A percentile compares a stretch with the other conserved stretches of the same genome.
Conservation (phyloP, 1,140 invertebrate genomes). For the Drosophila santomea region DNA sequence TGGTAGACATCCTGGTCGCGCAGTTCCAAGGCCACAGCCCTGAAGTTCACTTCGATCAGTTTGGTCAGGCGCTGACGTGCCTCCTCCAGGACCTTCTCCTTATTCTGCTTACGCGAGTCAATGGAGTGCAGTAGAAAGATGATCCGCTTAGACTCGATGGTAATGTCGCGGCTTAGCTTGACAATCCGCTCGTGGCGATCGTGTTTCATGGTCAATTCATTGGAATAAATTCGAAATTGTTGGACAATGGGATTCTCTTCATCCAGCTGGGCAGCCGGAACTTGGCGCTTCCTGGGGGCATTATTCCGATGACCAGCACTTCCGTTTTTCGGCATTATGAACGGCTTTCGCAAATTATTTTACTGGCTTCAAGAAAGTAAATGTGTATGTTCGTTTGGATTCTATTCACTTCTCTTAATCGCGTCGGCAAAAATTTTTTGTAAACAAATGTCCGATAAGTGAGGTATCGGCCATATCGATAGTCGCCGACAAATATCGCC, state of each 20-base stretch:
- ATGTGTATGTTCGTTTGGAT: no score
- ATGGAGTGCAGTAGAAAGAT: conserved; percentile 94
- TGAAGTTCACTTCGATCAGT: conserved; percentile 88
- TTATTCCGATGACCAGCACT: conserved; percentile 41
- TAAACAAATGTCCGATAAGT: not conserved
- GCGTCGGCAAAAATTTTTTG: not conserved
- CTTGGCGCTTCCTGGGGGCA: conserved; percentile 45
- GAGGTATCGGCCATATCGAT: not conserved
- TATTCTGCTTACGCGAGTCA: conserved; percentile 86
- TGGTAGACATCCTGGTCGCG: conserved; percentile 90
- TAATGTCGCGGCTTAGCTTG: conserved; percentile 93
- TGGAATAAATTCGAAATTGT: conserved; percentile 89
- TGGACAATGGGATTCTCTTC: conserved; percentile 88
- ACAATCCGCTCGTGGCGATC: conserved; percentile 94
- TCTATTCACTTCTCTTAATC: not conserved
- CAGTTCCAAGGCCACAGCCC: conserved; percentile 90
- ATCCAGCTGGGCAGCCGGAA: conserved; percentile 36
- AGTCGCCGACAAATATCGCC: no score
- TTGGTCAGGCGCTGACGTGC: conserved; percentile 88
- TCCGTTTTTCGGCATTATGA: conserved; percentile 52
- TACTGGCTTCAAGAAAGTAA: not conserved
- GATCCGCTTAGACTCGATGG: conserved; percentile 95
- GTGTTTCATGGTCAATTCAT: conserved; percentile 91
- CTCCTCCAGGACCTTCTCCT: conserved; percentile 87
- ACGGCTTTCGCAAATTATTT: not conserved